Percentiles rank a stretch among this genome's conserved stretches.
Conservation (phyloP, 2,888 invertebrate species). For the Scrobipalpa atriplicella region DNA sequence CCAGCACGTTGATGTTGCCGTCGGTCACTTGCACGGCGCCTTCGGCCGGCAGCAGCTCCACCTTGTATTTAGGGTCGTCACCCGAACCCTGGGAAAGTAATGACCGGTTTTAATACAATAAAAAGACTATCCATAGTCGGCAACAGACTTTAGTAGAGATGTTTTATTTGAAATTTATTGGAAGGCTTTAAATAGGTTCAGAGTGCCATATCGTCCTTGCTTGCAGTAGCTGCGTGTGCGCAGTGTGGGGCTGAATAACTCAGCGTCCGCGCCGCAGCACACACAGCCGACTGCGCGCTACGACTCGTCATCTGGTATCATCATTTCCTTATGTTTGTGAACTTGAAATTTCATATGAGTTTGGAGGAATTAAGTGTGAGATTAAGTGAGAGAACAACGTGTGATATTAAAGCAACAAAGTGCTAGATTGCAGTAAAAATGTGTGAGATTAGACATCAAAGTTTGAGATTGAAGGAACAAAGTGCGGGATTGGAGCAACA, state of each 20-base stretch:
- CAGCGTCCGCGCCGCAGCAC: slow-evolving; percentile 35
- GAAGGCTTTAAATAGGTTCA: slow-evolving; percentile 42
- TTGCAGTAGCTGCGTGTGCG: slow-evolving; percentile 26
- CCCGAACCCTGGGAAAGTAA: slow-evolving; percentile 61
- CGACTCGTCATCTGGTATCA: slow-evolving; percentile 68
- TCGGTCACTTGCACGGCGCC: slow-evolving; percentile 93
- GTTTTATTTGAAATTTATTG: background rate
- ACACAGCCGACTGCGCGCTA: slow-evolving; percentile 38
- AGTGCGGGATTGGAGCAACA: no score
- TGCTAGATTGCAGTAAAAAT: no score
- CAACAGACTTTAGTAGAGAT: no score
- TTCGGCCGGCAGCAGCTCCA: slow-evolving; percentile 92
- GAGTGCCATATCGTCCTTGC: slow-evolving; percentile 52
- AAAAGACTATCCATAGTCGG: no score
- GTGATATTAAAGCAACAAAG: no score
- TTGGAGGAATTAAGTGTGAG: background rate
- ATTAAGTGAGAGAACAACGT: background rate
- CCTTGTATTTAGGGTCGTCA: slow-evolving; percentile 86
- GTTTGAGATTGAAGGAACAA: background rate
- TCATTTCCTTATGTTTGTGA: slow-evolving; percentile 43
- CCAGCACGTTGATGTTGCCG: slow-evolving; percentile 90
- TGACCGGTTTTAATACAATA: no score
- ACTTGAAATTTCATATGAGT: background rate
- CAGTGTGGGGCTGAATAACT: slow-evolving; percentile 48
- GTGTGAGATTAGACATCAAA: slow-evolving; percentile 87